Conservation (phyloP, 2,113 vertebrate species). For the Alexandromys fortis region DNA sequence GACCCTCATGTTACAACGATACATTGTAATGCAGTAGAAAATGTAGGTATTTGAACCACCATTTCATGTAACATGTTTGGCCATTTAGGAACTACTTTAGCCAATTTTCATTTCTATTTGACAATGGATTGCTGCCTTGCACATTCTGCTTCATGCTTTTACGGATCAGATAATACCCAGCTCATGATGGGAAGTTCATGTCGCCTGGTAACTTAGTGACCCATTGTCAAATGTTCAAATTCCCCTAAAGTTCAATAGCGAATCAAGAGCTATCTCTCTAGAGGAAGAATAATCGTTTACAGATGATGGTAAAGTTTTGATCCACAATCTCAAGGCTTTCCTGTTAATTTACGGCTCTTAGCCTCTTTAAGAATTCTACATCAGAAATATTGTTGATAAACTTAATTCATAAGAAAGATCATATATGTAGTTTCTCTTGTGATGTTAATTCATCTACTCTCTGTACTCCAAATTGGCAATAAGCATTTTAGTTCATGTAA, state of each 20-base stretch:
- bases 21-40: background rate
- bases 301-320: background rate
- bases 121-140: background rate
- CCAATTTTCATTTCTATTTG: background rate
- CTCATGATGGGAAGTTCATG: background rate
- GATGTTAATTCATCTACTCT: slow-evolving; percentile 94
- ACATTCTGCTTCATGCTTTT: too few relatives aligned
- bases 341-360: slow-evolving; percentile 64
- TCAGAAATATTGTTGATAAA: slow-evolving; percentile 95
- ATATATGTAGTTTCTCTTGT: slow-evolving; percentile 97
- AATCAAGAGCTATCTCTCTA: background rate
- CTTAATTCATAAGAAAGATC: slow-evolving; percentile 98
- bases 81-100: background rate
- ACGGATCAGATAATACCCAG: too few relatives aligned
- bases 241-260: background rate
- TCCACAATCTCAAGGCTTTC: background rate
- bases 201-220: background rate
- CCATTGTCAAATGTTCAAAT: background rate
- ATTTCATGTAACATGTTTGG: background rate
- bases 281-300: background rate
- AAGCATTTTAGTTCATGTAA: slow-evolving; percentile 96
- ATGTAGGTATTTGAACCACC: rapidly evolving
- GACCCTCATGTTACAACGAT: background rate
- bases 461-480: slow-evolving; percentile 95
- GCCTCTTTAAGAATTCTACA: slow-evolving; percentile 96